Evolutionary conservation across 2,113 vertebrate genomes (phyloP), one percentile per base, ranked within the genome.

Genomic region (Hassar affinis): DNA sequence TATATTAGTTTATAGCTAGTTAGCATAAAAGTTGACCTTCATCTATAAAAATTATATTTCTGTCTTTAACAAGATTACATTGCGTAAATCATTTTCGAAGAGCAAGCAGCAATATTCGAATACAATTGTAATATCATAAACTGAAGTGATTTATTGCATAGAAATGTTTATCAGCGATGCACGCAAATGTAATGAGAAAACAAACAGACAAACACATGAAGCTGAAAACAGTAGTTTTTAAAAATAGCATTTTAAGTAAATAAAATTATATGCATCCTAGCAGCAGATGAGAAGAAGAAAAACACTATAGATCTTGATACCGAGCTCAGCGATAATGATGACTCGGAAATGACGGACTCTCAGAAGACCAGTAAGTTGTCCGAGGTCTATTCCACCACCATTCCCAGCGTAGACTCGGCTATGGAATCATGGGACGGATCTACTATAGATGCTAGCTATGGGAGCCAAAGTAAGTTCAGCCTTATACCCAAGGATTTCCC

Each of bases 391-490:
- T 97, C 95, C 0, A 94, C 96, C 2, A 93, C 97, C 4, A 92
- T 98, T 76, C 96, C 96, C 69, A 98, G 97, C 0, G 93, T 97
- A 77, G 98, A 99, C 90, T 98, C 97, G 0, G 96, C 97, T n/a
- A 92, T 98, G 93, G 98, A 99, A 80, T 98, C 97, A 0, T 99
- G 98, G 97, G 97, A 97, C 22, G 95, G 97, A 75, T 97, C 96
- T 0, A 96, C 95, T 18, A 90, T 96, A 9, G 97, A 99, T n/a
- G 92, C 94, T 0, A 95, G 95, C 6, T 98, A 97, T 57, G 95
- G 96, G 90, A 97, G 95, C 88, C 96, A 97, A 92, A 95, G 96
- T 98, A 85, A 90, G 61, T 33, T 27, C 2, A 30, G 18, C 49
- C 61, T 47, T 20, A 51, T 3, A 10, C 7, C 79, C 25, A 81